These are phyloP conservation scores for Apogon hyalosoma DNA, from an alignment of 2,797 vertebrate genomes.

Conservation along the genomic window DNA sequence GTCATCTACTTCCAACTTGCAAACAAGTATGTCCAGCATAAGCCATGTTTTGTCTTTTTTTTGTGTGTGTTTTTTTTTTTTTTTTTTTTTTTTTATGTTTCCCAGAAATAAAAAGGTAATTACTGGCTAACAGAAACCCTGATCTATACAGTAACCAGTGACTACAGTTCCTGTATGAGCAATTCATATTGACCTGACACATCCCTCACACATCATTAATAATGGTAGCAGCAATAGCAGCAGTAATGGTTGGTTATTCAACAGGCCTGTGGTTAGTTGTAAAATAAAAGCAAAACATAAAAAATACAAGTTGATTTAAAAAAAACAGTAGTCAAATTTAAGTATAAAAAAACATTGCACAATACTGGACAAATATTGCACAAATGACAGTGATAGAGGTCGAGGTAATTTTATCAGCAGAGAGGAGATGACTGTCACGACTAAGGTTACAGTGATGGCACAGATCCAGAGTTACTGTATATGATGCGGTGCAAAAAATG, in stretches of 20 bases:
- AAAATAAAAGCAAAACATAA: slow-evolving; percentile 16
- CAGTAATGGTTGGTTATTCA: slow-evolving; percentile 18
- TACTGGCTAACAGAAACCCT: too few species aligned
- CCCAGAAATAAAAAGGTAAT: too few species aligned
- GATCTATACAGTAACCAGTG: slow-evolving; percentile 10
- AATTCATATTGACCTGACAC: slow-evolving; percentile 52
- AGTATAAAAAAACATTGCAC: too few species aligned
- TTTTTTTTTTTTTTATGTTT: too few species aligned
- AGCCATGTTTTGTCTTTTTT: too few species aligned
- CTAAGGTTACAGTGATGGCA: slow-evolving; percentile 47
- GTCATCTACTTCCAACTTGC: too few species aligned
- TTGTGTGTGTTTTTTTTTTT: too few species aligned
- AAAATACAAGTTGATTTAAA: neutral
- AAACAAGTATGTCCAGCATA: too few species aligned
- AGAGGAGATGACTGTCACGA: slow-evolving; percentile 20
- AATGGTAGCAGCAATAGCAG: slow-evolving; percentile 30
- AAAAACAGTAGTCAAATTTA: neutral
- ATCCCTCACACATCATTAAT: slow-evolving; percentile 37
- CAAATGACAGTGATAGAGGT: slow-evolving; percentile 4
- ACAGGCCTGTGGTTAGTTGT: slow-evolving; percentile 2
- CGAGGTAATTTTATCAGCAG: slow-evolving; percentile 1
- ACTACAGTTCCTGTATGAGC: slow-evolving; percentile 43
- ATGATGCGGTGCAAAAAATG: slow-evolving; percentile 42
- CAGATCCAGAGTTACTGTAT: slow-evolving; percentile 6
- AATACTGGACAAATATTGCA: slow-evolving; percentile 1